phyloP scores from a whole-genome alignment of 2,113 vertebrate genomes.

The Alouatta palliata region DNA sequence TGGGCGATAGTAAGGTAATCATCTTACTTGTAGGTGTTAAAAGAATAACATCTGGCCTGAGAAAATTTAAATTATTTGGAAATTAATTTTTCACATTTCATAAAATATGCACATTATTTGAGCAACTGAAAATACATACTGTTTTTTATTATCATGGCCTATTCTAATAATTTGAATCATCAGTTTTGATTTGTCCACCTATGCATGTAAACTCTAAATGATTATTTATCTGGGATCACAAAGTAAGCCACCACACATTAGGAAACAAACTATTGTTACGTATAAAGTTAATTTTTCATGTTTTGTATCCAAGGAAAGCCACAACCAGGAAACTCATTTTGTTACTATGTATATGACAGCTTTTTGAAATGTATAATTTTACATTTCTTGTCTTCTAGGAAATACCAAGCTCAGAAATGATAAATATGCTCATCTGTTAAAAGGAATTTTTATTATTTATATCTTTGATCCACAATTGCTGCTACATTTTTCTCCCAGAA shows the following conservation, averaged over 20 bases:
- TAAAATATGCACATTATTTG: neutral
- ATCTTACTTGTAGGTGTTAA: neutral
- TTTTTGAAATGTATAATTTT: neutral
- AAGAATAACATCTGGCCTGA: neutral
- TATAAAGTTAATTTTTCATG: neutral
- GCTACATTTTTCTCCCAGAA: neutral
- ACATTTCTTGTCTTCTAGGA: neutral
- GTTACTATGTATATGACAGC: neutral
- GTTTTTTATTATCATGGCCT: neutral
- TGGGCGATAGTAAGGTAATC: neutral
- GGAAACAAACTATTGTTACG: neutral
- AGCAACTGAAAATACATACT: neutral
- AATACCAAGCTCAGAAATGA: neutral
- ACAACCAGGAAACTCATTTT: neutral
- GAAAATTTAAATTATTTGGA: neutral
- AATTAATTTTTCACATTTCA: neutral
- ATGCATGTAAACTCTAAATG: neutral
- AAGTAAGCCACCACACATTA: neutral
- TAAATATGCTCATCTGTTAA: neutral
- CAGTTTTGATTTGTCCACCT: neutral
- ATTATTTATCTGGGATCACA: neutral
- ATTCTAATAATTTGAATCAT: neutral
- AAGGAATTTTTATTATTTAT: neutral
- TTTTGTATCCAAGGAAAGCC: neutral
- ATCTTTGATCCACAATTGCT: neutral